Percentiles rank a stretch among this genome's conserved stretches.
phyloP scores from a whole-genome alignment of 2,113 vertebrate species.

The Callipepla squamata region DNA sequence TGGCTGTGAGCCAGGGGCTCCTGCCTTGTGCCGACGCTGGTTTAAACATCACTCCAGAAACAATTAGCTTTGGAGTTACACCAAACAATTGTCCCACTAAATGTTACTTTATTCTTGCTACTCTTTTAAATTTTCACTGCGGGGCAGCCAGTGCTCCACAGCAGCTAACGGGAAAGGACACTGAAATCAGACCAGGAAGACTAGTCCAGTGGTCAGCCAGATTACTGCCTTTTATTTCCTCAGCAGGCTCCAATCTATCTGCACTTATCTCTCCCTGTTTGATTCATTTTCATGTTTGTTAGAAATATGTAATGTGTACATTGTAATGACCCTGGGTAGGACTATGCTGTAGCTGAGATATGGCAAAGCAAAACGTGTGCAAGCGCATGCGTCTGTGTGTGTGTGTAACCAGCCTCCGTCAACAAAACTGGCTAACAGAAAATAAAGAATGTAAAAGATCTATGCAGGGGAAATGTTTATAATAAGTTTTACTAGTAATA shows the following conservation, averaged over 20 bases:
- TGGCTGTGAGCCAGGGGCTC: slow-evolving; percentile 68
- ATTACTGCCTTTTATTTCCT: slow-evolving; percentile 48
- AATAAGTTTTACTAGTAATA: not conserved
- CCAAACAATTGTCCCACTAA: slow-evolving; percentile 68
- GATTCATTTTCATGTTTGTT: slow-evolving; percentile 72
- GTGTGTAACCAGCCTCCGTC: not conserved
- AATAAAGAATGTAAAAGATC: not conserved
- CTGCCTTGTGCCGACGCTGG: slow-evolving; percentile 64
- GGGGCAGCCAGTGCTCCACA: not conserved
- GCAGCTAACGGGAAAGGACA: not conserved
- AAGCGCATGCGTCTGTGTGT: not conserved
- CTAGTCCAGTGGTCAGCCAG: slow-evolving; percentile 1
- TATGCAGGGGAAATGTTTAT: not conserved
- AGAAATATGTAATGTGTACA: slow-evolving; percentile 73
- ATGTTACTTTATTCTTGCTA: slow-evolving; percentile 65
- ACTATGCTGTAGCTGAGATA: slow-evolving; percentile 73
- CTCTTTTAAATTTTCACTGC: slow-evolving; percentile 10
- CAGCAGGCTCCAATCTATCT: slow-evolving; percentile 76
- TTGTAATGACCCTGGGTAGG: slow-evolving; percentile 77
- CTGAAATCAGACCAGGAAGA: slow-evolving; percentile 27
- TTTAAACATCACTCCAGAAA: slow-evolving; percentile 75
- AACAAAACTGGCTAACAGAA: slow-evolving; percentile 28
- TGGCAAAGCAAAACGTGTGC: slow-evolving; percentile 42
- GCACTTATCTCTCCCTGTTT: slow-evolving; percentile 71
- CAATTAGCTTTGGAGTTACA: slow-evolving; percentile 67